Evolutionary conservation across 2,888 invertebrate species (phyloP), one percentile per base, ranked within the genome.

Genomic region (Parascotia fuliginaria): DNA sequence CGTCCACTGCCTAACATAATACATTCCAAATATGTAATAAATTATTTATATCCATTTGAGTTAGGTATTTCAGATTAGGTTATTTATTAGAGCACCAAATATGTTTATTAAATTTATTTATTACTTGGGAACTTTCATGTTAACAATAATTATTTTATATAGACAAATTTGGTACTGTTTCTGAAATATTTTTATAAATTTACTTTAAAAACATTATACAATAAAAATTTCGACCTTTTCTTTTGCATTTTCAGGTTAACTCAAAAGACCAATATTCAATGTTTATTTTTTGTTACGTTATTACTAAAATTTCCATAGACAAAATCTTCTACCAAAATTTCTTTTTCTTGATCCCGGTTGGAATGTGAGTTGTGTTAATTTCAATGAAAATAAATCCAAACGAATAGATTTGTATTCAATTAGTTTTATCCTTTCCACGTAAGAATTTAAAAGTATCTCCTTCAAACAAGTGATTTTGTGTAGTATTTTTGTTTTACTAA

Each of bases 321-420:
- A 57, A 68, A 49, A 43, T 61, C 46, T 41, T 70, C 68, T 68
- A 44, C 74, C 67, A 72, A 68, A 83, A 85, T 55, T 83, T 84
- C 87, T 88, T 90, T 90, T 89, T 82, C 87, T 87, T 83, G 83
- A 85, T 79, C 87, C 89, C 89, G 89, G 87, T 87, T 83, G 73
- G 75, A 87, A 87, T 86, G 92, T 92, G 87, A 92, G 91, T 92
- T 83, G 83, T 81, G 71, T 78, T 83, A 73, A 79, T 79, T 81
- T 79, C 62, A 59, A 68, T 66, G 60, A 60, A 83, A 85, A 81
- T 82, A 86, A 88, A 90, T 91, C 89, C 81, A 73, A 73, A 73
- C 62, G 55, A 82, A 89, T 89, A 76, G 59, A 55, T 54, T 53
- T 59, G 55, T 73, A 75, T 70, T 64, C 44, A 53, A 39, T 45